Base-by-base conservation (phyloP, 35 echinoderm and acorn worm species). In the Ptychodera flava region DNA sequence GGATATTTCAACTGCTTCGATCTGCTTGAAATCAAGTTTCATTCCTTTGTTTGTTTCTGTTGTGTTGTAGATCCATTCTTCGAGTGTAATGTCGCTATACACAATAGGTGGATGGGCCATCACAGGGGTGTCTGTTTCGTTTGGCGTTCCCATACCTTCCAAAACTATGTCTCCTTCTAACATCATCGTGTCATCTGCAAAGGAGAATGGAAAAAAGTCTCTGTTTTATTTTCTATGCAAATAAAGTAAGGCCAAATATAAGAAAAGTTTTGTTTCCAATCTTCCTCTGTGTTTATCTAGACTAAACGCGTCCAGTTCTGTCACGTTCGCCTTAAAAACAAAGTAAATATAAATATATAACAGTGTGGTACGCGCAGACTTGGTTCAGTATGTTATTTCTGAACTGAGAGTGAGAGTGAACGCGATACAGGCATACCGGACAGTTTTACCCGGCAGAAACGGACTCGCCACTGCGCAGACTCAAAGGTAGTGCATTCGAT, bases 121-220 rank as follows among this genome's bases (percentile, higher is more conserved):
- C 29, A 94, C 85, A 0, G 92, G 92, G 37, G 87, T 91, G 77
- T 88, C 36, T 1, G 92, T 94, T 81, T 84, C 88, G 33, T 91
- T 94, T 15, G 33, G 35, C 1, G 88, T 91, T 6, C 88, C 89
- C 30, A 79, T 83, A n/a, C 92, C 92, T 27, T 89, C 84, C 2
- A 94, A 76, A 27, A 94, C 90, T n/a, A 94, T 91, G 31, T 90
- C 89, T 14, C 84, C 90, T 77, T 94, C 92, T 2, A 94, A 31
- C 92, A 94, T 94, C 92, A 94, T 94, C 2, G 89, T 93, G 80
- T 93, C 88, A 37, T 86, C 92, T 88, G 79, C 0, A 81, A 52
- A 76, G 22, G 30, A 38, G 35, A 36, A 91, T 78, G 83, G 76
- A 53, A 85, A 53, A 34, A 15, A 85, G n/a, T n/a, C n/a, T n/a